Base-by-base conservation (phyloP, 2,113 vertebrate species). In the Neolamprologus falcicula region DNA sequence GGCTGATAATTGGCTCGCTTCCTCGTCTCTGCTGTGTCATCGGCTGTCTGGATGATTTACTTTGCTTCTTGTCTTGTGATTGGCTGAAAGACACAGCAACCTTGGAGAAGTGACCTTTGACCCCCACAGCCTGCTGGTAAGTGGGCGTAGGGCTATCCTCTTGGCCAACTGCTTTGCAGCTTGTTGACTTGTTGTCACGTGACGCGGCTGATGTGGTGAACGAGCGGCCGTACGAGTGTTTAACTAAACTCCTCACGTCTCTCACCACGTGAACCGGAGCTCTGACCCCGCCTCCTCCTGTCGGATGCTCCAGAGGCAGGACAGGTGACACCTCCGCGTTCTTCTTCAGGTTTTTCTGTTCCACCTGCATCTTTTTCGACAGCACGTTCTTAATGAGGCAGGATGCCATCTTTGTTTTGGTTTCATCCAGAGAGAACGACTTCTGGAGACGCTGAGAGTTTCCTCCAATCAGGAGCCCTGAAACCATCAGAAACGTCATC, bases 321-420 rank as follows among this genome's bases (percentile, higher is more conserved):
- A 42, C 7, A 8, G 80, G 37, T 13, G 63, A 21, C 3, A 4
- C 50, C 1, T 8, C 53, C 3, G 6, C 9, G 9, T 12, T 80
- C 53, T 17, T 78, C 53, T 82, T 84, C 16, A 28, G 26, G 6
- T 26, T 45, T 53, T 9, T 91, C 76, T 94, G 92, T 81, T 97
- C 97, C 1, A 95, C 95, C 90, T 97, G 97, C 96, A 98, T 97
- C 91, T 97, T 98, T 89, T 98, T 97, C 21, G 96, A 96, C 7
- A 98, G 94, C 10, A 97, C 96, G 0, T 96, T 98, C 88, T 97
- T 97, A 83, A 98, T 97, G 78, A 98, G 93, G 86, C 94, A 96
- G 1, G 98, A 97, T 2, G 98, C 98, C 24, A 96, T 96, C 90
- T 97, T 96, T 40, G 97, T 96, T 91, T 96, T 97, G 37, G 96